Conservation (phyloP, 2,888 invertebrate species). For the Synanthedon andrenaeformis region DNA sequence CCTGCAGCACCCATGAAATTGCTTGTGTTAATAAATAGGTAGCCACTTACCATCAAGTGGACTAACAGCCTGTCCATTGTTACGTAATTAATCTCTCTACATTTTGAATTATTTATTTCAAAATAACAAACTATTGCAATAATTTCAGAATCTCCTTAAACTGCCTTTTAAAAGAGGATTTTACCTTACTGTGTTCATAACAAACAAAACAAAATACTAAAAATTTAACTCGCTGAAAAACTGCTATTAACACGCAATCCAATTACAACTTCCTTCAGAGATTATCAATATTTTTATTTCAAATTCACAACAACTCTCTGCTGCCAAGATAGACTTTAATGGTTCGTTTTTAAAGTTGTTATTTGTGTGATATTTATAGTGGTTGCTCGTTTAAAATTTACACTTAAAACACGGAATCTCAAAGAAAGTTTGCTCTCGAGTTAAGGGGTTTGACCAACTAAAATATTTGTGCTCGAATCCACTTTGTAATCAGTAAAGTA, state of each 20-base stretch:
- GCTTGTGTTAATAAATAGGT: too few relatives aligned
- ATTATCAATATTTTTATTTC: neutral
- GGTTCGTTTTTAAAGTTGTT: neutral
- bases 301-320: neutral
- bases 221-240: neutral
- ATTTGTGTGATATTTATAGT: neutral
- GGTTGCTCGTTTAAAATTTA: neutral
- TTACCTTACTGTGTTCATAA: too few relatives aligned
- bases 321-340: neutral
- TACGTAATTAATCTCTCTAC: too few relatives aligned
- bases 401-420: neutral
- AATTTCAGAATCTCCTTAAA: too few relatives aligned
- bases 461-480: neutral
- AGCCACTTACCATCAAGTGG: too few relatives aligned
- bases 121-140: too few relatives aligned
- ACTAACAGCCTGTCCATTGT: too few relatives aligned
- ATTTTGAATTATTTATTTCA: too few relatives aligned
- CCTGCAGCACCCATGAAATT: too few relatives aligned
- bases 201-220: neutral
- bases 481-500: neutral
- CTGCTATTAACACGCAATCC: neutral
- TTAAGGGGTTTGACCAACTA: neutral
- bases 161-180: too few relatives aligned
- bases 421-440: conserved; percentile 4
- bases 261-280: neutral